These are phyloP conservation scores for Poeciliopsis gracilis DNA, from an alignment of 2,797 vertebrate species.

Conservation along the genomic window DNA sequence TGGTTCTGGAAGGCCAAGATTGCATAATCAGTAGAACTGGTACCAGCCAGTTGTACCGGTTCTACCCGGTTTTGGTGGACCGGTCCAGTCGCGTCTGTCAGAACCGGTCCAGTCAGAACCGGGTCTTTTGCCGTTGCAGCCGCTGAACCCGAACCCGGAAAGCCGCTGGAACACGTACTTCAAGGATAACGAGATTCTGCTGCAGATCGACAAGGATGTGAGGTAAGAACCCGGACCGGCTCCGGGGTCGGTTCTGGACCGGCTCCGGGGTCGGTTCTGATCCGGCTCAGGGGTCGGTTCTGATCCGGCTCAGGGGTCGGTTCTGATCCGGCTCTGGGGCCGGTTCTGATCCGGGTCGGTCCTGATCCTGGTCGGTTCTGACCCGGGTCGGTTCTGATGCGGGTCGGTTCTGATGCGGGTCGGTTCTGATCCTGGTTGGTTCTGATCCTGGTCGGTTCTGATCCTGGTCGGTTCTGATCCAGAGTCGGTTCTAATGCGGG, in stretches of 20 bases:
- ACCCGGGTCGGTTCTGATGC: not conserved
- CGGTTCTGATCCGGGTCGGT: not conserved
- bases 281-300: not conserved
- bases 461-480: not conserved
- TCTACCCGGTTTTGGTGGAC: not conserved
- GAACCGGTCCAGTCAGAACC: not conserved
- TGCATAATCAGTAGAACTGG: no score
- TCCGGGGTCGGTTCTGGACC: not conserved
- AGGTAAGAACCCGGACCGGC: conserved; percentile 75
- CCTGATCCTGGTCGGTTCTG: not conserved
- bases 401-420: not conserved
- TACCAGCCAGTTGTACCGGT: no score
- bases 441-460: not conserved
- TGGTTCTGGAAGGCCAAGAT: no score
- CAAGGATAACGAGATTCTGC: conserved; percentile 95
- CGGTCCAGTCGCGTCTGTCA: not conserved
- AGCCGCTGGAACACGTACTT: conserved; percentile 98
- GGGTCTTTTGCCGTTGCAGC: conserved; percentile 73
- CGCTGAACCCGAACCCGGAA: conserved; percentile 95
- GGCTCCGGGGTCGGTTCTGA: not conserved
- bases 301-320: not conserved
- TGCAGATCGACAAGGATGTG: conserved; percentile 99
- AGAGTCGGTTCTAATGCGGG: no score
- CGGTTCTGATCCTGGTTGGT: not conserved
- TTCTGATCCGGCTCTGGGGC: not conserved